Evolutionary conservation across 2,113 vertebrate species (phyloP).

Genomic region (Scortum barcoo): DNA sequence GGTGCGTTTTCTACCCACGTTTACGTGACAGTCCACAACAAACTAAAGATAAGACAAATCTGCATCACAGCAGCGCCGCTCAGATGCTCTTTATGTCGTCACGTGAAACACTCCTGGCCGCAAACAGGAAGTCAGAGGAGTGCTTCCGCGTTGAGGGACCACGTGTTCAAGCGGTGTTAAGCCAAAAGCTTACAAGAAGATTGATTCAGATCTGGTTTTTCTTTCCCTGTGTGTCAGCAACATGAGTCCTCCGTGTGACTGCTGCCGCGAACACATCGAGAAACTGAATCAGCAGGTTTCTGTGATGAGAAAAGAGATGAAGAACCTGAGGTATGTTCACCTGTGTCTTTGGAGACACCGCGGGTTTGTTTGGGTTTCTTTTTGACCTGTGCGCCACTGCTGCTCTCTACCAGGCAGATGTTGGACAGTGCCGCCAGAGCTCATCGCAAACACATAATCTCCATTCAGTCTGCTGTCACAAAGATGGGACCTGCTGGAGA

Average conservation of each 20-base stretch:
- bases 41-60: accelerated
- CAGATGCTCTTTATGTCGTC: not conserved
- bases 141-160: constrained; percentile 44
- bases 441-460: constrained; percentile 80
- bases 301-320: constrained; percentile 85
- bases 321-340: constrained; percentile 83
- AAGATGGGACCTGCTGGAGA: constrained; percentile 24
- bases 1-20: not conserved
- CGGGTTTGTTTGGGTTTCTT: no score
- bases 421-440: constrained; percentile 75
- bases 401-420: constrained; percentile 75
- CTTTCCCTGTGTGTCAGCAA: not conserved
- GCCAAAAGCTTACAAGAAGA: not conserved
- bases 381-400: no score
- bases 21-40: not conserved
- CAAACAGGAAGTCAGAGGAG: constrained; percentile 24
- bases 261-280: constrained; percentile 55
- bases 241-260: constrained; percentile 73
- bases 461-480: constrained; percentile 74
- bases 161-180: no score
- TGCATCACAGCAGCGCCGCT: accelerated
- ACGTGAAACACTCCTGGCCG: constrained; percentile 16
- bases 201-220: no score
- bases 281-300: constrained; percentile 82
- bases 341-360: no score